A percentile compares a stretch with the other conserved stretches of the same genome.
phyloP scores from a whole-genome alignment of 2,113 vertebrate genomes.

The Silurus asotus region DNA sequence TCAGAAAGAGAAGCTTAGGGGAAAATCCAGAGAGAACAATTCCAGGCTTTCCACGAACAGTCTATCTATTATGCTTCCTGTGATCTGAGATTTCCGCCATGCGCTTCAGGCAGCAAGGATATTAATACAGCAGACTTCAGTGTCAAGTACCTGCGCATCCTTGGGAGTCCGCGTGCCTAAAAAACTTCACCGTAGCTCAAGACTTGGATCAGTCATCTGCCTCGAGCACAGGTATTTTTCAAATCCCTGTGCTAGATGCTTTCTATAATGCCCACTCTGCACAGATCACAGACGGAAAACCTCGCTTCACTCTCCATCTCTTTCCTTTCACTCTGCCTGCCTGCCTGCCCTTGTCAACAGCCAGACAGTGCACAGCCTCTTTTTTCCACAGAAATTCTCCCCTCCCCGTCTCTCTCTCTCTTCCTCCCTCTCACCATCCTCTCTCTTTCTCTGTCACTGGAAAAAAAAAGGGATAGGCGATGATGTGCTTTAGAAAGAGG shows the following conservation, averaged over 20 bases:
- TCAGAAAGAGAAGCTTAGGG: constrained; percentile 52
- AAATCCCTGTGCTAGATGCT: constrained; percentile 56
- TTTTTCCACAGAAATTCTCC: constrained; percentile 60
- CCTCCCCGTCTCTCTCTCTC: constrained; percentile 54
- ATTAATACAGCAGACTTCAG: constrained; percentile 50
- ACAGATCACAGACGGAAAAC: constrained; percentile 58
- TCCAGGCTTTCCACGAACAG: constrained; percentile 55
- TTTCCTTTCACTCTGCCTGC: constrained; percentile 51
- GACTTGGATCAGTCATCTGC: constrained; percentile 23
- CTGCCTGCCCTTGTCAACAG: constrained; percentile 55
- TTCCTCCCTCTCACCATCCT: constrained; percentile 12
- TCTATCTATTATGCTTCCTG: constrained; percentile 64
- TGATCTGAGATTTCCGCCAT: constrained; percentile 55
- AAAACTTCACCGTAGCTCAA: constrained; percentile 21
- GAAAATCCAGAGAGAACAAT: constrained; percentile 47
- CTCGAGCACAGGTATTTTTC: constrained; percentile 28
- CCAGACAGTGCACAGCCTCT: constrained; percentile 59
- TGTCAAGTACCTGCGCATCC: constrained; percentile 47
- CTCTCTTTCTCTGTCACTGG: constrained; percentile 19
- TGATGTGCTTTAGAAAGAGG: constrained; percentile 52
- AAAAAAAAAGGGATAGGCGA: constrained; percentile 39
- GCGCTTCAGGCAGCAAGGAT: constrained; percentile 54
- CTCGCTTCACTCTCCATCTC: constrained; percentile 56
- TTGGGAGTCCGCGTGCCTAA: constrained; percentile 9
- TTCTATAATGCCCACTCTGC: constrained; percentile 59